Conservation (phyloP, 1,140 invertebrate species). For the Caenorhabditis briggsae region DNA sequence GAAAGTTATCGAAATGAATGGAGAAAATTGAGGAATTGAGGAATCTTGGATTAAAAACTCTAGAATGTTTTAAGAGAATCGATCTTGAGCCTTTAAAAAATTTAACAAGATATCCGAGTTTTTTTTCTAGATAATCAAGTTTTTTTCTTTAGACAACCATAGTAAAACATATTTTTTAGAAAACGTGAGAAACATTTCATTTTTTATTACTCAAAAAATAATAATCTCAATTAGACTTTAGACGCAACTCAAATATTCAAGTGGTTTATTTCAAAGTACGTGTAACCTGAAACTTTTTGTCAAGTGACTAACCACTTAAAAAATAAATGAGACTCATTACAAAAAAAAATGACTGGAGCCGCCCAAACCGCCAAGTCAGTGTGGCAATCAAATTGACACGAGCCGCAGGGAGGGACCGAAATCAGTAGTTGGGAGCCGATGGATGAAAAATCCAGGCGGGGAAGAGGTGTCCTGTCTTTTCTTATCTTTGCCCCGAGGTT, state of each 20-base stretch:
- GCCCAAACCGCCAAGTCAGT: conserved; percentile 2
- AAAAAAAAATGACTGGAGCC: background rate
- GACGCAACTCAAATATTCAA: background rate
- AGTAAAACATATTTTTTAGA: no score
- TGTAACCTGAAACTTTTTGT: conserved; percentile 3
- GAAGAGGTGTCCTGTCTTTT: conserved; percentile 40
- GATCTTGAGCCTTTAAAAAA: no score
- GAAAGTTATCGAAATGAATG: background rate
- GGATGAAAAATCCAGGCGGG: conserved; percentile 3
- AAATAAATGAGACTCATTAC: background rate
- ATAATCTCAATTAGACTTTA: no score
- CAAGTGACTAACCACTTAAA: conserved; percentile 9
- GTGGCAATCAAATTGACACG: conserved; percentile 47
- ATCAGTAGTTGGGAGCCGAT: conserved; percentile 8
- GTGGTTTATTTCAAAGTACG: background rate
- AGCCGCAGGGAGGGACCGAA: background rate
- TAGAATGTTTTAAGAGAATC: no score
- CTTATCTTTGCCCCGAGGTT: background rate
- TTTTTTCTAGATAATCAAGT: no score
- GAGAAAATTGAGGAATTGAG: no score
- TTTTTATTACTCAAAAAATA: no score
- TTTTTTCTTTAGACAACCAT: no score
- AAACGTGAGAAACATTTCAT: no score
- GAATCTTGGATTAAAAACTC: no score
- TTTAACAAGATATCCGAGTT: no score